Base-by-base conservation (phyloP, 2,797 vertebrate genomes). In the Pagetopsis macropterus region DNA sequence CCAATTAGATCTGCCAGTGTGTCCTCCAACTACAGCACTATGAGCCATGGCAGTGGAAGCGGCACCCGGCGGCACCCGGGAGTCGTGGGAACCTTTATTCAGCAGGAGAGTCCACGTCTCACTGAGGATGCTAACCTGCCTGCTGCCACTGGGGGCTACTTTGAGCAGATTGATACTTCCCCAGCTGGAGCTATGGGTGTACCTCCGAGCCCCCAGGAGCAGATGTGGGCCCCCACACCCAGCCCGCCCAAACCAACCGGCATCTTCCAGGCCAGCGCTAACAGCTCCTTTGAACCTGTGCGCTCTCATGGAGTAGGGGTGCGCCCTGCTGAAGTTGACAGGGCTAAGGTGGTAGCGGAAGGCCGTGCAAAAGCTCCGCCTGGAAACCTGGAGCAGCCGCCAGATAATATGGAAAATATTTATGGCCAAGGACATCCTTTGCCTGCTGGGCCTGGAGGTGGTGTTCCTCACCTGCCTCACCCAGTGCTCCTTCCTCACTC, bases 201-300 rank as follows among this genome's bases (percentile, higher is more conserved):
- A 0, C 90, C 70, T 11, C 87, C 79, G 41, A 86, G 73, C 55
- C 23, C 90, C 5, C 44, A 80, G 55, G 93, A 94, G 65, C 91
- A 59, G 75, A 79, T 77, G 68, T 95, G 92, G 79, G 93, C 94
- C 45, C 92, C 94, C 17, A 96, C 97, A 21, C 97, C 98, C 0
- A 99, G 98, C 69, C 97, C 98, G 17, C 98, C 98, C 0, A 99
- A 99, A 81, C 98, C 98, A 3, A 97, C 94, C 0, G 98, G 97
- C 21, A 85, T 96, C 9, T 99, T 99, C 80, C 98, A 99, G 79
- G 96, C 98, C 23, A 99, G 98, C 64, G 96, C 96, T n/a, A 99
- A 99, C 79, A 99, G 97, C 79, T 99, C 97, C 10, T 99, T 99
- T 48, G 97, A 99, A 78, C 98, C 98, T 0, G 98, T 99, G 65